phyloP scores from a whole-genome alignment of 1,140 invertebrate genomes.

The Drosophila navojoa region DNA sequence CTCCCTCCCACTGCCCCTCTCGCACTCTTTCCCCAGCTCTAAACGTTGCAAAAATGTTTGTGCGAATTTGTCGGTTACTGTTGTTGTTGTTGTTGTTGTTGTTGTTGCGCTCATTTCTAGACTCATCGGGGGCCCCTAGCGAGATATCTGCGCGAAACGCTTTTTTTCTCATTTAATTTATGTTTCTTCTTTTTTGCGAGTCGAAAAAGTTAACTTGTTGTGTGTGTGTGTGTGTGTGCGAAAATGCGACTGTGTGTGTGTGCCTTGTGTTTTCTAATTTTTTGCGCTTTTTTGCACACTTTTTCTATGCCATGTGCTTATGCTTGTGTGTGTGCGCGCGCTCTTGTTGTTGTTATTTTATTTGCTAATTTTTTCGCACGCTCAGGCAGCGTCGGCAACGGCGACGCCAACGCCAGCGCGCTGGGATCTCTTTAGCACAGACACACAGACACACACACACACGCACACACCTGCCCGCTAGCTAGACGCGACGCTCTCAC shows the following conservation, averaged over 20 bases:
- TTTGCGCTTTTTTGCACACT: constrained; percentile 59
- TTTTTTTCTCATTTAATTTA: constrained; percentile 50
- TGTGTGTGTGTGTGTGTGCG: constrained; percentile 20
- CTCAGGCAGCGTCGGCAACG: constrained; percentile 27
- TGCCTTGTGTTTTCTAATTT: constrained; percentile 61
- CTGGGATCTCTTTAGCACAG: constrained; percentile 54
- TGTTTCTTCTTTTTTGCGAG: constrained; percentile 45
- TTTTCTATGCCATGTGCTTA: constrained; percentile 47
- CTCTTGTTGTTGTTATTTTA: constrained; percentile 41
- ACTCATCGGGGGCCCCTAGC: constrained; percentile 46
- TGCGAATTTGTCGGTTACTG: constrained; percentile 51
- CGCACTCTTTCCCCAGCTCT: background rate
- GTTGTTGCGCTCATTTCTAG: constrained; percentile 56
- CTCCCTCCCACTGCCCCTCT: background rate
- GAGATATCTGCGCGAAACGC: constrained; percentile 50
- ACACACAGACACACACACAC: constrained; percentile 9
- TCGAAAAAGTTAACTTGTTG: constrained; percentile 53
- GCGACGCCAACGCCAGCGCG: constrained; percentile 9
- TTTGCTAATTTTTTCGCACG: constrained; percentile 58
- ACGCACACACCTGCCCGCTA: background rate
- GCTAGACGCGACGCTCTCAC: constrained; percentile 6
- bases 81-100: constrained; percentile 44
- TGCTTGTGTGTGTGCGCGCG: constrained; percentile 30
- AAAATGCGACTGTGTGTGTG: constrained; percentile 11
- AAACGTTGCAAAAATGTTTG: constrained; percentile 35